Evolutionary conservation across 2,888 invertebrate genomes (phyloP).

Genomic region (Omphaloscelis lunosa): DNA sequence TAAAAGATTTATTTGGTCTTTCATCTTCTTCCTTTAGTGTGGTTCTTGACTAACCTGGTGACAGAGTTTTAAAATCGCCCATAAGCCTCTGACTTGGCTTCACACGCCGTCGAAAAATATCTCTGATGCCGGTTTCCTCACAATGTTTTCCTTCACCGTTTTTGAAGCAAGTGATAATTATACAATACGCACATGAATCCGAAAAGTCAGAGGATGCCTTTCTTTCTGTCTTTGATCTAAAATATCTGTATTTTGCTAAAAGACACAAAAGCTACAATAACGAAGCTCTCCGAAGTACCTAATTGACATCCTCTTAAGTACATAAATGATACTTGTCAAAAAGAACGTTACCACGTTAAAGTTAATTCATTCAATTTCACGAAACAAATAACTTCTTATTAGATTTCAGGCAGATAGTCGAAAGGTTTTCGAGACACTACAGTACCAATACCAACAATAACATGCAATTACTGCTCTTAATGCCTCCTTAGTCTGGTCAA

Average conservation of each 20-base stretch:
- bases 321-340: not conserved
- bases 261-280: not conserved
- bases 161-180: too few species aligned
- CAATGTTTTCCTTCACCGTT: too few species aligned
- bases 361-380: constrained; percentile 16
- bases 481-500: not conserved
- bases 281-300: not conserved
- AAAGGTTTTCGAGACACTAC: not conserved
- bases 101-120: too few species aligned
- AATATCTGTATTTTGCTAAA: too few species aligned
- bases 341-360: not conserved
- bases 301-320: constrained; percentile 6
- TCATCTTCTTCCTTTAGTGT: too few species aligned
- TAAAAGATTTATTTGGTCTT: not conserved
- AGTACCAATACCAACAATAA: not conserved
- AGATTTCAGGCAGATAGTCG: constrained; percentile 6
- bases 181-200: too few species aligned
- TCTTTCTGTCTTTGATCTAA: too few species aligned
- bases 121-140: too few species aligned
- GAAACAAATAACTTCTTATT: not conserved
- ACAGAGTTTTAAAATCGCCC: too few species aligned
- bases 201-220: too few species aligned
- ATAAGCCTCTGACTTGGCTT: too few species aligned
- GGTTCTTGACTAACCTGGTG: too few species aligned
- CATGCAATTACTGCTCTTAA: not conserved